Evolutionary conservation across 2,888 invertebrate species (phyloP).

Genomic region (Drosophila multiciliata): DNA sequence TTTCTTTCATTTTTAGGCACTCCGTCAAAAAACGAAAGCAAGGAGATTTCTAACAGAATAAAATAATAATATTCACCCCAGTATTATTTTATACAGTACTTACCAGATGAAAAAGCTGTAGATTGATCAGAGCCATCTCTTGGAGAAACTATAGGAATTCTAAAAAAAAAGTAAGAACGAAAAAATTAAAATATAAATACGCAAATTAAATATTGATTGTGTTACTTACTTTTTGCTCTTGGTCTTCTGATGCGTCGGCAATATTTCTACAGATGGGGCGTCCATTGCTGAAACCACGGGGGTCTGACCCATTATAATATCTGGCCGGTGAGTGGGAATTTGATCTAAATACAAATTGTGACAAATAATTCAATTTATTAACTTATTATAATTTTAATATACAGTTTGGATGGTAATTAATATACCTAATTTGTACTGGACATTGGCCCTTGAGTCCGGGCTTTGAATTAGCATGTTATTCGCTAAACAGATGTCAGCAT

Average conservation of each 20-base stretch:
- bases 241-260: conserved; percentile 85
- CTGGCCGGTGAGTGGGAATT: conserved; percentile 51
- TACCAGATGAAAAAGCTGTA: conserved; percentile 38
- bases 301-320: conserved; percentile 82
- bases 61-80: background rate
- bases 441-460: conserved; percentile 43
- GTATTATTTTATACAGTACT: conserved; percentile 29
- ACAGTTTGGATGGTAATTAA: background rate
- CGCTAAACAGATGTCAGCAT: conserved; percentile 32
- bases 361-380: background rate
- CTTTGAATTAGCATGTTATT: conserved; percentile 29
- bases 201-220: background rate
- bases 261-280: conserved; percentile 86
- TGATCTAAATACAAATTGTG: conserved; percentile 43
- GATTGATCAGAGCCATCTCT: conserved; percentile 56
- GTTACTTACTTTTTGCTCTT: conserved; percentile 82
- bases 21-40: background rate
- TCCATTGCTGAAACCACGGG: conserved; percentile 90
- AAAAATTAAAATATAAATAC: background rate
- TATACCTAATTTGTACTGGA: conserved; percentile 67
- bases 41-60: background rate
- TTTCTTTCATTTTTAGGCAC: background rate
- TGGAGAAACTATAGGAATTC: conserved; percentile 77
- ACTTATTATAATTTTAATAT: background rate
- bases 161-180: conserved; percentile 32